Conservation (phyloP, 2,888 invertebrate species). For the Nephrotoma appendiculata region DNA sequence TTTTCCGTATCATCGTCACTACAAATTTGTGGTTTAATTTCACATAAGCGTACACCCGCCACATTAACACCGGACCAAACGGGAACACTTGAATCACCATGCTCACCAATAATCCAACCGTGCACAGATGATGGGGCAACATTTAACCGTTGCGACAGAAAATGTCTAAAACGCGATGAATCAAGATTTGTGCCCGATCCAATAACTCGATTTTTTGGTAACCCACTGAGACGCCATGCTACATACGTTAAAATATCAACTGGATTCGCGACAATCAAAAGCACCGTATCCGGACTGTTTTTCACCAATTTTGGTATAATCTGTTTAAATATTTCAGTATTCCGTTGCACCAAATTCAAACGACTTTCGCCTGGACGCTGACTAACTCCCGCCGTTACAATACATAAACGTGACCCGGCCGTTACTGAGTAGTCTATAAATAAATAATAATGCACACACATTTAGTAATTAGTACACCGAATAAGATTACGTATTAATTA, state of each 20-base stretch:
- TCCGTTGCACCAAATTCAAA: conserved; percentile 63
- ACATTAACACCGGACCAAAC: conserved; percentile 84
- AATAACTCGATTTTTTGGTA: conserved; percentile 68
- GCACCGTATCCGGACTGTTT: conserved; percentile 64
- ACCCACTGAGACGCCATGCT: conserved; percentile 73
- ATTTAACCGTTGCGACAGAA: conserved; percentile 59
- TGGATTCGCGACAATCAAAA: conserved; percentile 74
- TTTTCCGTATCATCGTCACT: conserved; percentile 51
- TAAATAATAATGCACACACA: neutral
- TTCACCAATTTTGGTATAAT: conserved; percentile 46
- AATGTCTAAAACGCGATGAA: conserved; percentile 70
- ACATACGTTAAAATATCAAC: conserved; percentile 78
- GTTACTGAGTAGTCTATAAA: conserved; percentile 51
- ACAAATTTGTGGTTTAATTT: conserved; percentile 55
- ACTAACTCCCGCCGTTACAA: conserved; percentile 75
- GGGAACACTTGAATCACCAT: conserved; percentile 73
- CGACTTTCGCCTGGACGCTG: conserved; percentile 67
- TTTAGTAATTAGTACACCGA: neutral
- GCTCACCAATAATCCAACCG: conserved; percentile 82
- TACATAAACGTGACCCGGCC: conserved; percentile 58
- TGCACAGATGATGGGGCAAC: conserved; percentile 66
- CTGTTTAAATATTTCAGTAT: conserved; percentile 64
- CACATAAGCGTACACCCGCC: conserved; percentile 62
- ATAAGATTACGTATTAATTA: neutral
- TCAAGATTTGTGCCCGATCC: conserved; percentile 85